Evolutionary conservation across 1,140 invertebrate species (phyloP).

Genomic region (Oreohelix idahoensis): DNA sequence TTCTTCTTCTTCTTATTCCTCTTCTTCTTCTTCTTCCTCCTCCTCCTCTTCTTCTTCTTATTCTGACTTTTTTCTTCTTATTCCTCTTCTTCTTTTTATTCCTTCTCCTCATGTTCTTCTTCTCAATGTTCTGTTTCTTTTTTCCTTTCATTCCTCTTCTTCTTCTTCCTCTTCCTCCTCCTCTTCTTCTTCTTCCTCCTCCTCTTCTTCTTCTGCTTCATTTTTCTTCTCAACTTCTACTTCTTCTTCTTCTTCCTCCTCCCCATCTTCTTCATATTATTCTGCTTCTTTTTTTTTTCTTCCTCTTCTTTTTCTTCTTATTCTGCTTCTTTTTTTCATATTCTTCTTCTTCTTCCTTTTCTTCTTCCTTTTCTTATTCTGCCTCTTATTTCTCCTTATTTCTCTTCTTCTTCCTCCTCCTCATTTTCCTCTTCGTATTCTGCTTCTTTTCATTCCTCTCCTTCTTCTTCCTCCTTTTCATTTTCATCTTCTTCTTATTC

Average conservation of each 20-base stretch:
- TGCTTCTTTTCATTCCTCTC: neutral
- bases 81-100: too few relatives aligned
- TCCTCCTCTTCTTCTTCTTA: too few relatives aligned
- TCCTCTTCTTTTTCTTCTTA: neutral
- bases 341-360: neutral
- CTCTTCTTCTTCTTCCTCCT: too few relatives aligned
- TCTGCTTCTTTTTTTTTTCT: neutral
- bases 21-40: too few relatives aligned
- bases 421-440: neutral
- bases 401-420: neutral
- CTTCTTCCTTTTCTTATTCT: neutral
- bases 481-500: neutral
- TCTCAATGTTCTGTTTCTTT: too few relatives aligned
- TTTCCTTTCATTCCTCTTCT: too few relatives aligned
- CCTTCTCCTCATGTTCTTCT: too few relatives aligned
- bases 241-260: neutral
- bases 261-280: neutral
- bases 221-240: too few relatives aligned
- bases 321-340: neutral
- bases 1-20: too few relatives aligned
- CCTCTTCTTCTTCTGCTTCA: too few relatives aligned
- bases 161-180: too few relatives aligned
- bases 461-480: neutral
- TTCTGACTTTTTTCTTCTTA: too few relatives aligned
- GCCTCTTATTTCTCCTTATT: neutral